Base-by-base conservation (phyloP, 2,797 vertebrate genomes). In the Melanotaenia trifasciata region DNA sequence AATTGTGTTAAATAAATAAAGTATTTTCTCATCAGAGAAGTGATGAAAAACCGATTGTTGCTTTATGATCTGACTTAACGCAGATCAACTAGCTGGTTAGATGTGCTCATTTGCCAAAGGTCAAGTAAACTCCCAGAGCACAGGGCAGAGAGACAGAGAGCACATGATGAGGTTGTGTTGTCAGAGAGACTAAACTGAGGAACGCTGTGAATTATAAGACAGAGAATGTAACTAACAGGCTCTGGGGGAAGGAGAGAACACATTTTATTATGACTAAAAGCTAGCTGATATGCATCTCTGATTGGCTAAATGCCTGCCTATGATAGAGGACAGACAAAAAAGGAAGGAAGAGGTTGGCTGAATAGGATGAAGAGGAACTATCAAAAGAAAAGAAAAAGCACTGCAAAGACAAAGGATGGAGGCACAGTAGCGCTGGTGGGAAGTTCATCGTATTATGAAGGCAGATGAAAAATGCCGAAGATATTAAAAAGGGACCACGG, bases 301-400 rank as follows among this genome's bases (percentile, higher is more conserved):
- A 84, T 86, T 83, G 77, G 69, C 69, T 58, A 83, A 77, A 64
- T 74, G 80, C 74, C 84, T 79, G 67, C 43, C 5, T 20, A 66
- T 76, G 76, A 85, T 77, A 67, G 81, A 87, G 74, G 78, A 53
- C 40, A 45, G 67, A 70, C 57, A 40, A 68, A 54, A 54, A 65
- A 28, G 58, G 45, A 65, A 60, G 58, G 58, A 78, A 74, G 62
- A 74, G 18, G n/a, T 28, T 33, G 58, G 6, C 30, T 70, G 57
- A 18, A 22, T 53, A 45, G 26, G 33, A 74, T 62, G 58, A 69
- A 38, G 72, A 54, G 57, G 54, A 71, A 73, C 62, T 72, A 82
- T 81, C 64, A 78, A 76, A 71, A 70, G 32, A 12, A 79, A 56
- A 56, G 51, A 58, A 60, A 71, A 70, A 63, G 58, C 47, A 26